These are phyloP conservation scores for Periphyllus acericola DNA, from an alignment of 2,888 invertebrate species.

Conservation along the genomic window DNA sequence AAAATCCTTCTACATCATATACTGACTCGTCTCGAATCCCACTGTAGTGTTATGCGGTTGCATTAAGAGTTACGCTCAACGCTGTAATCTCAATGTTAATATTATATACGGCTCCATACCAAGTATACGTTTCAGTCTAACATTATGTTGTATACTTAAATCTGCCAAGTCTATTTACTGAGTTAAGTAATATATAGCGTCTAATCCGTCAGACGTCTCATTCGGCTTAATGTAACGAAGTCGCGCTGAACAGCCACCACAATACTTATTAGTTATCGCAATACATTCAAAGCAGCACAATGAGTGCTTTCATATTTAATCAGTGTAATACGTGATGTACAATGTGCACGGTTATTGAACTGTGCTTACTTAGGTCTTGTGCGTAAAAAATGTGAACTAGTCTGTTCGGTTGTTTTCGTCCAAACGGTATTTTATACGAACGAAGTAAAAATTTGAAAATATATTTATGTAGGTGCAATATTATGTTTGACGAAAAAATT, in stretches of 20 bases:
- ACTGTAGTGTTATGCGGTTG: neutral
- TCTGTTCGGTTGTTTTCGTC: too few relatives aligned
- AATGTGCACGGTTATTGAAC: too few relatives aligned
- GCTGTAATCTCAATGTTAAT: neutral
- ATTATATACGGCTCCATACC: neutral
- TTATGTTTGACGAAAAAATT: too few relatives aligned
- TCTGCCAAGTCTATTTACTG: neutral
- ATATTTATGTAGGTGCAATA: too few relatives aligned
- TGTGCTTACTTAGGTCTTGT: neutral
- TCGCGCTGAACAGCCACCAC: neutral
- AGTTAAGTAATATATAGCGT: neutral
- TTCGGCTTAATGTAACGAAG: neutral
- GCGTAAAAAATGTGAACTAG: neutral
- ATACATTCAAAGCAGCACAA: neutral
- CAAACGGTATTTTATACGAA: too few relatives aligned
- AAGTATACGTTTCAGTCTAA: neutral
- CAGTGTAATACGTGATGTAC: too few relatives aligned
- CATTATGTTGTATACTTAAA: neutral
- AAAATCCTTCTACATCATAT: neutral
- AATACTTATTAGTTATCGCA: neutral
- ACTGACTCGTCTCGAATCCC: neutral
- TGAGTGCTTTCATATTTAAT: too few relatives aligned
- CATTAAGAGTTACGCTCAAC: neutral
- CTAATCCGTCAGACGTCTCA: neutral
- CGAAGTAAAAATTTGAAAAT: too few relatives aligned